Evolutionary conservation across 2,113 vertebrate species (phyloP), one percentile per base, ranked within the genome.

Genomic region (Spea multiplicata): DNA sequence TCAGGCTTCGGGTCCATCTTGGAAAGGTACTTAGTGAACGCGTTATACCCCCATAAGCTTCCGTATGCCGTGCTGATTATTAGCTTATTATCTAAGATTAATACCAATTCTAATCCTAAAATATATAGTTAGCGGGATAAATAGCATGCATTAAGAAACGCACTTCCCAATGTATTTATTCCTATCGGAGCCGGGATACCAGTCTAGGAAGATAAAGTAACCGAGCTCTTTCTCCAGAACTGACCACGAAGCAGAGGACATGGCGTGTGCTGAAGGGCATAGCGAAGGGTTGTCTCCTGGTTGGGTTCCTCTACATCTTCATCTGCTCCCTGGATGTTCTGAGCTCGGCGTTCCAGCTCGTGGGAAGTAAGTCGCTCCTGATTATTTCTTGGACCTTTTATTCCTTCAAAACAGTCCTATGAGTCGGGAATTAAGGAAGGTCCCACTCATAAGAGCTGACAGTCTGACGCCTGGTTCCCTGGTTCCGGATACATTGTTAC

Each of bases 321-420:
- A 94, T 99, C 50, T 99, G 97, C 78, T 99, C 97, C 3, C 87
- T 99, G 90, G 97, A 97, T 45, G 68, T 99, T 0, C 92, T 99
- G 82, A 98, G 97, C 77, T 98, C 96, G 0, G 95, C 95, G 17
- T 99, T 99, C 88, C 97, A 99, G 84, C 91, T 99, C 0, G 94
- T 96, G 3, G 97, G 96, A 95, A 97, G 97, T 99, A 92, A 2
- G 90, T 79, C 6, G 8, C 44, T n/a, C 30, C 14, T 59, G 55
- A 13, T 12, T 53, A 30, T 30, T 30, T 30, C 30, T 30, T 30
- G 30, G 30, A 30, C 30, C 30, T 30, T 30, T 30, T 30, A 30
- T 30, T 30, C 30, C 1, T 30, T 2, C 30, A 30, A 30, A 30
- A 30, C 30, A 30, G 30, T 30, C 30, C 30, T 30, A 30, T 30